Percentiles rank a stretch among this genome's conserved stretches.
These are phyloP conservation scores for Drosophila malerkotliana DNA, from an alignment of 1,140 invertebrate species.

Conservation along the genomic window DNA sequence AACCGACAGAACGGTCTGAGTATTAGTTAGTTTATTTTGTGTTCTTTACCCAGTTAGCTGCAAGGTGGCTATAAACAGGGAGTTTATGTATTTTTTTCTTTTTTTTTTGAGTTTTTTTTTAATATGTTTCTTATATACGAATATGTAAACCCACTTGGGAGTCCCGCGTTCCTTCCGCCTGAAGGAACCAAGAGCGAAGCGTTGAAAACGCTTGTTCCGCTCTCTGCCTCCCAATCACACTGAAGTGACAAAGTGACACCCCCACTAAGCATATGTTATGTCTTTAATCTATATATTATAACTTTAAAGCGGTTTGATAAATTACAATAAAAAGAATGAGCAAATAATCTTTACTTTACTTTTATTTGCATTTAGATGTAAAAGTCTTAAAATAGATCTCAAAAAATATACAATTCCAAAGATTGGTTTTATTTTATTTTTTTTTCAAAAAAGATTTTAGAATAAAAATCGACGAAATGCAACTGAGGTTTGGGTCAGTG, in stretches of 20 bases:
- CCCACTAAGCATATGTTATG: neutral
- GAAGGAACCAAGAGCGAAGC: neutral
- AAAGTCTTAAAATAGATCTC: constrained; percentile 31
- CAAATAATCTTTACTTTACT: neutral
- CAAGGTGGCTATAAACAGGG: neutral
- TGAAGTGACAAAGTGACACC: too few species aligned
- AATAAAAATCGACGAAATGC: constrained; percentile 30
- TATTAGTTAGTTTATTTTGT: constrained; percentile 1
- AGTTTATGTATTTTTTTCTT: neutral
- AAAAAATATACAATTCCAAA: constrained; percentile 30
- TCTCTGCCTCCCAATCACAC: neutral
- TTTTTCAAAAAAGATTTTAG: neutral
- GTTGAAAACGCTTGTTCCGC: too few species aligned
- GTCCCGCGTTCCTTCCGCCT: too few species aligned
- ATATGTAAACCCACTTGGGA: too few species aligned
- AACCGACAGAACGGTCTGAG: neutral
- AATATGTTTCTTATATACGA: neutral
- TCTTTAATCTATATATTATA: neutral
- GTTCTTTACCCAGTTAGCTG: neutral
- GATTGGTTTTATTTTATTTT: too few species aligned
- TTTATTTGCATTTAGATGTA: constrained; percentile 30
- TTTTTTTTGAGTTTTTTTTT: neutral
- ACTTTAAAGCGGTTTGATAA: neutral
- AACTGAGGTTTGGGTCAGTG: constrained; percentile 23
- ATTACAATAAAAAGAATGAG: neutral